A percentile compares a stretch with the other conserved stretches of the same genome.
phyloP scores from a whole-genome alignment of 2,797 vertebrate species.

The Coregonus suidteri region DNA sequence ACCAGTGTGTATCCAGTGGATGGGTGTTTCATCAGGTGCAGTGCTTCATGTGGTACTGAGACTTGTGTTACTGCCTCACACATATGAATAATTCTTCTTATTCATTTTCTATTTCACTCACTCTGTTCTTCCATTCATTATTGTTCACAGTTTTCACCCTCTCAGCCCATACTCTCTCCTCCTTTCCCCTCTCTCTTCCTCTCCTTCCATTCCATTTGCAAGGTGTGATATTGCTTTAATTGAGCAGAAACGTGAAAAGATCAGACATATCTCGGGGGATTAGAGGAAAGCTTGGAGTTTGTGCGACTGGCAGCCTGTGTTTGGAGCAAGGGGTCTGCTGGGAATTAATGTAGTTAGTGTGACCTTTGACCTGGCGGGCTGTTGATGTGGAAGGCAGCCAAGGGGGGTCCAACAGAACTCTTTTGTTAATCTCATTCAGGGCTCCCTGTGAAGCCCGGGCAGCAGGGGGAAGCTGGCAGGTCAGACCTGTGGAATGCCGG shows the following conservation, averaged over 20 bases:
- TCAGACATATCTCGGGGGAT: slow-evolving; percentile 99
- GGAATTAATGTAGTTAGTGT: slow-evolving; percentile 99
- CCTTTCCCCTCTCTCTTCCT: slow-evolving; percentile 62
- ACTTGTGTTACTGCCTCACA: too few species aligned
- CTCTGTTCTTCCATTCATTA: slow-evolving; percentile 51
- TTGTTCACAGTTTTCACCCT: slow-evolving; percentile 55
- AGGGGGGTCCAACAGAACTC: slow-evolving; percentile 96
- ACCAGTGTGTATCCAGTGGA: too few species aligned
- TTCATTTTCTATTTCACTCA: slow-evolving; percentile 46
- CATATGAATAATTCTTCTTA: not conserved
- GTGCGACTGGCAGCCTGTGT: slow-evolving; percentile 94
- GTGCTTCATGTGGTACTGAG: slow-evolving; percentile 47
- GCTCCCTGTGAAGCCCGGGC: slow-evolving; percentile 86
- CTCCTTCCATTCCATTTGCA: slow-evolving; percentile 81
- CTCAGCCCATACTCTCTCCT: slow-evolving; percentile 69
- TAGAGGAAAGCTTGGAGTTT: slow-evolving; percentile 94
- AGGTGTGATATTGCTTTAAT: slow-evolving; percentile 99
- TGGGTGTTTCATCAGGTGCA: slow-evolving; percentile 63
- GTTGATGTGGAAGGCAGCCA: slow-evolving; percentile 98
- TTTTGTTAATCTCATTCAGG: slow-evolving; percentile 99
- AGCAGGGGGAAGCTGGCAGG: slow-evolving; percentile 89
- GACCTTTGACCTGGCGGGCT: slow-evolving; percentile 97
- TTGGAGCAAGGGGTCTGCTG: slow-evolving; percentile 94
- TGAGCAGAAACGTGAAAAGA: slow-evolving; percentile 99
- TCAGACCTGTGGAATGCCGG: slow-evolving; percentile 90